Base-by-base conservation (phyloP, 1,140 invertebrate species). In the Camponotus vicinus region DNA sequence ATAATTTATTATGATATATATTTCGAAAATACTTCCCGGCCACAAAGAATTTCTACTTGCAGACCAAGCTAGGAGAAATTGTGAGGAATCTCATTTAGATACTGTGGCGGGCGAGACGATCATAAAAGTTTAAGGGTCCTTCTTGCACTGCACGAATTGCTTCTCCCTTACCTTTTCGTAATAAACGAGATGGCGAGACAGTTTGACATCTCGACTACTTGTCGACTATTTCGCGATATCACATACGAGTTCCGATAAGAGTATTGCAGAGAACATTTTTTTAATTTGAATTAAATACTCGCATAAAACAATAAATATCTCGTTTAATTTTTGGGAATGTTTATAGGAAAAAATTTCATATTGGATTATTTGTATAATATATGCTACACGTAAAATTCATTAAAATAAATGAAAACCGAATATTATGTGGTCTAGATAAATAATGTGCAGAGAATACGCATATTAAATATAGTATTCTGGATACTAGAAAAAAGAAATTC, bases 51-150 rank as follows among this genome's bases (percentile, higher is more conserved):
- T 69, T 75, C 42, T 83, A 73, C 73, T 83, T 83, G 27, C 69
- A 18, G 55, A 6, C 27, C 15, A 61, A 61, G 55, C 49, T 83
- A 83, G 79, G 45, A 71, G 67, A 73, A 73, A 83, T 40, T 83
- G 79, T n/a, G 40, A 75, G 42, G 67, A 83, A 83, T 83, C 79
- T 83, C 42, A 83, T 83, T 83, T 83, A 75, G 42, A 27, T 82
- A 73, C 37, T 83, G 55, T 55, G 42, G 40, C 55, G 55, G 55
- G n/a, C 40, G 69, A 83, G 55, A 63, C 55, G 55, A 2, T 83
- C 79, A 55, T 83, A 83, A 83, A 83, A 83, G 52, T 83, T 82
- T 83, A 83, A 83, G 79, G 32, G 79, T 83, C 79, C 42, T 82
- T 71, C 18, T 63, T 75, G 69, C 79, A 63, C 69, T 37, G 79